Evolutionary conservation across 2,888 invertebrate species (phyloP).

Genomic region (Drosophila rellima): DNA sequence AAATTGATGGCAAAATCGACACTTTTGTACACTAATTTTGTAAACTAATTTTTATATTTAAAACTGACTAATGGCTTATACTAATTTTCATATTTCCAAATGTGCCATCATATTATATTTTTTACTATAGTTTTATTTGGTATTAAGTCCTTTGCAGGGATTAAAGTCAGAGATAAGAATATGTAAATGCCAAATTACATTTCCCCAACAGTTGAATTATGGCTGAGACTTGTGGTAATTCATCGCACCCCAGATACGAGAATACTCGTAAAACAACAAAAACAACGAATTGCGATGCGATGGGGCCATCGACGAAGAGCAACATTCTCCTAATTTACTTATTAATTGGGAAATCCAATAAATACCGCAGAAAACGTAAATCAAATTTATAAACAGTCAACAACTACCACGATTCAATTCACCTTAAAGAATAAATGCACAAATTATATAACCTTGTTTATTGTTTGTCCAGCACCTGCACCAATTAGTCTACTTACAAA

Average conservation of each 20-base stretch:
- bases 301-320: constrained; percentile 22
- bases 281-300: constrained; percentile 6
- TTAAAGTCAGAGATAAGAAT: not conserved
- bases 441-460: constrained; percentile 16
- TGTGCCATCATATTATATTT: not conserved
- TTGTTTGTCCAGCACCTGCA: constrained; percentile 54
- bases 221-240: constrained; percentile 25
- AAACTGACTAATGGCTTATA: not conserved
- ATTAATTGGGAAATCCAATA: constrained; percentile 37
- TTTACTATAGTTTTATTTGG: not conserved
- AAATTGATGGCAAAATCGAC: too few relatives aligned
- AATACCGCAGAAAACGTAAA: constrained; percentile 51
- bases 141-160: not conserved
- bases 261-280: not conserved
- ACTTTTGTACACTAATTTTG: not conserved
- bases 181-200: constrained; percentile 17
- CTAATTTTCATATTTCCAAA: not conserved
- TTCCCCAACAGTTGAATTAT: constrained; percentile 24
- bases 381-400: constrained; percentile 31
- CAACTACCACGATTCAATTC: constrained; percentile 25
- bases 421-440: constrained; percentile 42
- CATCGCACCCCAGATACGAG: constrained; percentile 23
- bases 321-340: constrained; percentile 16
- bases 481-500: constrained; percentile 29
- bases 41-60: not conserved